Evolutionary conservation across 2,888 invertebrate genomes (phyloP).

Genomic region (Halictus quadricinctus): DNA sequence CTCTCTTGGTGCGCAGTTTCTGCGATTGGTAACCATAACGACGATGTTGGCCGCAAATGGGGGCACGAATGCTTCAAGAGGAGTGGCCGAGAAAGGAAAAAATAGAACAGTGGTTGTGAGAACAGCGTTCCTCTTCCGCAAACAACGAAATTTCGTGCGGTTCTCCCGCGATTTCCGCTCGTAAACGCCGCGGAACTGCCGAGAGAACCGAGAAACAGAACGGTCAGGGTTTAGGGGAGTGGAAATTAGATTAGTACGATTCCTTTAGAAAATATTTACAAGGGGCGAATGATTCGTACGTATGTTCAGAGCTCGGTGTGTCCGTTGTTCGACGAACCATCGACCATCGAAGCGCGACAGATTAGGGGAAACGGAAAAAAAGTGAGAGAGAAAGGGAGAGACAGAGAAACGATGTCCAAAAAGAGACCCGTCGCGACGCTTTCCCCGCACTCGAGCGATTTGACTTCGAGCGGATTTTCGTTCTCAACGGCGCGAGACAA

Average conservation of each 20-base stretch:
- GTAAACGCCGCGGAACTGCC: neutral
- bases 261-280: constrained; percentile 24
- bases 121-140: neutral
- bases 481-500: constrained; percentile 36
- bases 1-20: constrained; percentile 15
- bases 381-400: neutral
- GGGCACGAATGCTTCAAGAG: neutral
- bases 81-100: neutral
- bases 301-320: constrained; percentile 14
- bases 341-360: constrained; percentile 37
- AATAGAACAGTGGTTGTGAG: neutral
- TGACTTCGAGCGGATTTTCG: constrained; percentile 56
- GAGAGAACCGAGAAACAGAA: constrained; percentile 12
- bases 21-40: neutral
- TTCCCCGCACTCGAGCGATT: constrained; percentile 70
- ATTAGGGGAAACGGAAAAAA: constrained; percentile 13
- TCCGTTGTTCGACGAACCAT: constrained; percentile 43
- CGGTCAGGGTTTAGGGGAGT: constrained; percentile 7
- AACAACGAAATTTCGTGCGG: constrained; percentile 15
- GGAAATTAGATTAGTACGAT: constrained; percentile 31
- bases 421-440: constrained; percentile 66
- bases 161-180: neutral
- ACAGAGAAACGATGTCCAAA: neutral
- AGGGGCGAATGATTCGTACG: constrained; percentile 17
- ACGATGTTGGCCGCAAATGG: constrained; percentile 23